A percentile compares a stretch with the other conserved stretches of the same genome.
Conservation (phyloP, 2,113 vertebrate genomes). For the Dipodomys ordii region DNA sequence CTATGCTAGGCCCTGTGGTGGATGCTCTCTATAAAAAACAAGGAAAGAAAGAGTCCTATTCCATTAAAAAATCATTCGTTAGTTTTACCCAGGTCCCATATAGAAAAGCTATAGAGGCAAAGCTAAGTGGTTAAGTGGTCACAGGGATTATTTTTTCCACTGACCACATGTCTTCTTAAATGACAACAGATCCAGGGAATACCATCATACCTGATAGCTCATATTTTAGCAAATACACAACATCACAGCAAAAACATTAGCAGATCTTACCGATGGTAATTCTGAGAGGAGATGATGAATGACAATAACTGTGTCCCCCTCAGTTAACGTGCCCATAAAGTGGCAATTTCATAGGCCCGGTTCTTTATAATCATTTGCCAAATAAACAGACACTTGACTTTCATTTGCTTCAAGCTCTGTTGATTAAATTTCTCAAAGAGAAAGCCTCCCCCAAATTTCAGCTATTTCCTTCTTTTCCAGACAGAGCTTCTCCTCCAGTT, state of each 20-base stretch:
- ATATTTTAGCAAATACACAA: not conserved
- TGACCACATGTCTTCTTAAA: not conserved
- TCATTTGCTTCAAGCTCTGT: not conserved
- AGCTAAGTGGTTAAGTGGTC: not conserved
- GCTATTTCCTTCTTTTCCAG: not conserved
- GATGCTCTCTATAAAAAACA: not conserved
- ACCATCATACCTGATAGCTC: not conserved
- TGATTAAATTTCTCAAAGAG: not conserved
- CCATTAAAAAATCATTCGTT: not conserved
- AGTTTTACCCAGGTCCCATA: not conserved
- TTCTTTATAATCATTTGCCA: not conserved
- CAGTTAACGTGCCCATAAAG: not conserved
- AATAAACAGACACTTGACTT: not conserved
- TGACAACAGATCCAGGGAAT: not conserved
- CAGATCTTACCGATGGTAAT: not conserved
- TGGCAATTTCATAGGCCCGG: not conserved
- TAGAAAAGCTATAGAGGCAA: not conserved
- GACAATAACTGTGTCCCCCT: not conserved
- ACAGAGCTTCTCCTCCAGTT: not conserved
- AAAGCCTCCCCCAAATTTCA: not conserved
- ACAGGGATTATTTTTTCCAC: not conserved
- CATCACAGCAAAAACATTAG: not conserved
- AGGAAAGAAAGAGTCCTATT: not conserved
- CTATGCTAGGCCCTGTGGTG: rapidly evolving
- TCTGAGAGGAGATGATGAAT: conserved; percentile 3